Evolutionary conservation across 1,140 invertebrate species (phyloP), one percentile per base, ranked within the genome.

Genomic region (Ceratosolen solmsi): DNA sequence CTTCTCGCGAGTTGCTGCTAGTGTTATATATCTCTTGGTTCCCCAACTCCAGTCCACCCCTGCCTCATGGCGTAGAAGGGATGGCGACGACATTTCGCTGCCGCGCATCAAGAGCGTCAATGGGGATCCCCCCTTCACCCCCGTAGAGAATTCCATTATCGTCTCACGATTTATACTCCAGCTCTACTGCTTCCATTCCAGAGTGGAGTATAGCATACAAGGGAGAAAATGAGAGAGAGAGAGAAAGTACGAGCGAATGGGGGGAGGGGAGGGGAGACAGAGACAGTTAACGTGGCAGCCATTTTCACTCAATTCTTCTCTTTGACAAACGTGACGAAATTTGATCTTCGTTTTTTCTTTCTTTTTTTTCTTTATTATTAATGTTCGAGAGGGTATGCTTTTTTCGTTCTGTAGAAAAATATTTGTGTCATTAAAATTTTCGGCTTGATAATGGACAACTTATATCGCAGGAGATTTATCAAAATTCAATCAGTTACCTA

Each of bases 101-200:
- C 86, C 84, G 86, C 85, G 87, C 83, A 88, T 38, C 3, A 13
- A 51, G 27, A 68, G 73, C 70, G 58, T 73, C 75, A 65, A 73
- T 79, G 75, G 81, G 25, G 65, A 36, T 30, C 76, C 63, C 3
- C 51, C 68, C 60, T 22, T 20, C 51, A 3, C 51, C 88, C 90
- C 90, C 86, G 89, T 87, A 85, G 89, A 88, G 89, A 91, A 88
- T 91, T 90, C 90, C 90, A 91, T 91, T 91, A 91, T 89, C 89
- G 85, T 82, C 25, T 82, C 84, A 85, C 86, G 88, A 90, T 91
- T 90, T 87, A 87, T 87, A 82, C 83, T 70, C 60, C 27, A 78
- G 41, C 65, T 56, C 70, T 46, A 46, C 51, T 79, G 58, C 56
- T 56, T 60, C n/a, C 33, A 54, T 74, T 49, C 5, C 0, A 15